Conservation (phyloP, 2,797 vertebrate species). For the Coranthus polyacanthus region DNA sequence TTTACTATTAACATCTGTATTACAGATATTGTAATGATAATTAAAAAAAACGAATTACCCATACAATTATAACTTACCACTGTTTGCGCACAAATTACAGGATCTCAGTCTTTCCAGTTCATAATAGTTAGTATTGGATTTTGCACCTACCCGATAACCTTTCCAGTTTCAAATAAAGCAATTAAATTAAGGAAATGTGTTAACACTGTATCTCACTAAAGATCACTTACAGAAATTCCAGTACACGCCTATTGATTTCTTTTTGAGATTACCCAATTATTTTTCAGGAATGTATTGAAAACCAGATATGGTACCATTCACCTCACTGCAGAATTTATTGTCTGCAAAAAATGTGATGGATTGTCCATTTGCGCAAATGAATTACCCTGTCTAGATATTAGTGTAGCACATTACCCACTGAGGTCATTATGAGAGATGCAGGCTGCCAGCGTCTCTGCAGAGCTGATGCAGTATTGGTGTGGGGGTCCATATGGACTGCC, state of each 20-base stretch:
- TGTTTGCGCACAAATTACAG: constrained; percentile 1
- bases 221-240: constrained; percentile 49
- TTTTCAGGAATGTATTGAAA: constrained; percentile 60
- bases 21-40: too few species aligned
- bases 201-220: constrained; percentile 32
- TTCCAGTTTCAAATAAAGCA: constrained; percentile 23
- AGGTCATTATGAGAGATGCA: constrained; percentile 68
- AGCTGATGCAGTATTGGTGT: constrained; percentile 45
- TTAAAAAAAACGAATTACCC: neutral
- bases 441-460: constrained; percentile 40
- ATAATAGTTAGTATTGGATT: constrained; percentile 27
- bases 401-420: constrained; percentile 63
- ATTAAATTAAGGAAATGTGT: constrained; percentile 30
- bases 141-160: constrained; percentile 26
- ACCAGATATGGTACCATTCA: constrained; percentile 44
- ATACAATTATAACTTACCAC: constrained; percentile 6
- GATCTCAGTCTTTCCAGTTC: constrained; percentile 3
- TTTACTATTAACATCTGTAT: too few species aligned
- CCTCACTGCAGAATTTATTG: constrained; percentile 52
- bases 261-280: constrained; percentile 52
- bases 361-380: constrained; percentile 77
- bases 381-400: constrained; percentile 71
- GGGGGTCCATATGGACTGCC: constrained; percentile 52
- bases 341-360: constrained; percentile 69
- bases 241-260: constrained; percentile 50